These are phyloP conservation scores for Bombus fervidus DNA, from an alignment of 1,140 invertebrate species.

Conservation along the genomic window DNA sequence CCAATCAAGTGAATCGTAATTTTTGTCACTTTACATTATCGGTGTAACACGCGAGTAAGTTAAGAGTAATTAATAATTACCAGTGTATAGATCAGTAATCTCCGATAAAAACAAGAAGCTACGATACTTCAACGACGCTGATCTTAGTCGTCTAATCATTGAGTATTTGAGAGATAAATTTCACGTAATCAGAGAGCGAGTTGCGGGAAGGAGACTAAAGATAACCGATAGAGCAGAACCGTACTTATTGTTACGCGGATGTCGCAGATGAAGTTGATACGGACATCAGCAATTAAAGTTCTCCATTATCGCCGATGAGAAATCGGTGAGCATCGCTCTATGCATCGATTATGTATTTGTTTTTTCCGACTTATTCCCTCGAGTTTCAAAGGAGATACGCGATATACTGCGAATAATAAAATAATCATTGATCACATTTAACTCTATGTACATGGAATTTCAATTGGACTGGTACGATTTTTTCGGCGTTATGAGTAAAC, in stretches of 20 bases:
- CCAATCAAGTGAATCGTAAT: not conserved
- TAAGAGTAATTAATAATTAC: not conserved
- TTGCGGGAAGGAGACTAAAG: slow-evolving; percentile 31
- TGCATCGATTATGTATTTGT: slow-evolving; percentile 29
- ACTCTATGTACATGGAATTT: not conserved
- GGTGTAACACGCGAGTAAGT: not conserved
- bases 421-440: not conserved
- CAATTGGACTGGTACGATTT: not conserved
- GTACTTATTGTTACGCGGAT: slow-evolving; percentile 47
- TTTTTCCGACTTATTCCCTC: not conserved
- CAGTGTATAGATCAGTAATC: not conserved
- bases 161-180: slow-evolving; percentile 29
- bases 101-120: not conserved
- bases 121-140: not conserved
- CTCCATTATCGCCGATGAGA: slow-evolving; percentile 52
- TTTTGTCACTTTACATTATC: not conserved
- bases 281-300: slow-evolving; percentile 53
- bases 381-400: not conserved
- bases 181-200: slow-evolving; percentile 30
- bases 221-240: slow-evolving; percentile 42
- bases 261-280: slow-evolving; percentile 44
- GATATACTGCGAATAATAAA: not conserved
- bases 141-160: not conserved
- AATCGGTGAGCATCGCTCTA: slow-evolving; percentile 26
- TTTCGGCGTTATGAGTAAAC: not conserved